Percentiles rank a stretch among this genome's conserved stretches.
These are phyloP conservation scores for Prunella strophiata DNA, from an alignment of 2,797 vertebrate species.

Conservation along the genomic window DNA sequence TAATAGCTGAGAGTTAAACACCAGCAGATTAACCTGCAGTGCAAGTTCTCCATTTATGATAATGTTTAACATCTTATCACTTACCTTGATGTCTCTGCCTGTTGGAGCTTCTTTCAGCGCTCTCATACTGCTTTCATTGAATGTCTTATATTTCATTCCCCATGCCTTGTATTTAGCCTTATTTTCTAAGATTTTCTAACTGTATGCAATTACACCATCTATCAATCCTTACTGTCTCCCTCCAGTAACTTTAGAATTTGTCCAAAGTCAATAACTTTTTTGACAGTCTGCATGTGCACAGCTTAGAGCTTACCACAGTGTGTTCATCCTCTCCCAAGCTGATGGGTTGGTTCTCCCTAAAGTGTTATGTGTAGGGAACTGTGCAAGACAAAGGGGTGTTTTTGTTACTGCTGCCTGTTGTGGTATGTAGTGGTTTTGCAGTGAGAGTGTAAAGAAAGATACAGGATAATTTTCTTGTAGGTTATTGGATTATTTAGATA, in stretches of 20 bases:
- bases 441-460: background rate
- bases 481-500: background rate
- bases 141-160: background rate
- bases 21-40: background rate
- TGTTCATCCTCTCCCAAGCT: background rate
- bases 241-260: background rate
- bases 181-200: background rate
- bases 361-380: background rate
- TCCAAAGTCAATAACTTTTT: slow-evolving; percentile 19
- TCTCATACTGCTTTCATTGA: background rate
- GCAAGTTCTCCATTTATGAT: background rate
- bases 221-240: background rate
- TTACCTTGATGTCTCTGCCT: background rate
- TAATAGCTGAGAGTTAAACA: slow-evolving; percentile 4
- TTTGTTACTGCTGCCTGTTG: background rate
- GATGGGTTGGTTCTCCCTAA: background rate
- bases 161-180: background rate
- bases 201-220: background rate
- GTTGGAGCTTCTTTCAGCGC: background rate
- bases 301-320: background rate
- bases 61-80: background rate
- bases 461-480: background rate
- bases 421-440: background rate
- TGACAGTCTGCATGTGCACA: background rate
- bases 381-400: background rate